Evolutionary conservation across 2,888 invertebrate genomes (phyloP), one percentile per base, ranked within the genome.

Genomic region (Esperia sulphurella): DNA sequence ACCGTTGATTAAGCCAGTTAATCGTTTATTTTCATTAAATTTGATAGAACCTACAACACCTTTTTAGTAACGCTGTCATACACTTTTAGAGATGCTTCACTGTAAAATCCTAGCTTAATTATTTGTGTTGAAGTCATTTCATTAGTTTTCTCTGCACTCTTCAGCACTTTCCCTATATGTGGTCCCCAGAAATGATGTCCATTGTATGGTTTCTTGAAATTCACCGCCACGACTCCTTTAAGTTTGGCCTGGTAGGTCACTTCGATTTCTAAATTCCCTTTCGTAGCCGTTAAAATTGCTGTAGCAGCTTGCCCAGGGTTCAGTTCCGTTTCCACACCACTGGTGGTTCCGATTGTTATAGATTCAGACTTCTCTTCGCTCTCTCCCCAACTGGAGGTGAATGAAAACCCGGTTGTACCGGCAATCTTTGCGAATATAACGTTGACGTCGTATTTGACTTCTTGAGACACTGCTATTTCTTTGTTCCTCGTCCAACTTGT

Each of bases 101-200:
- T 63, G 52, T 78, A 74, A 30, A 71, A 75, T 0, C 80, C 84
- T 21, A 83, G 55, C 41, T 68, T 71, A 1, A 84, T 69, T 0
- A 56, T 69, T 43, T 83, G 78, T 0, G 56, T 53, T 0, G 59
- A 57, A 0, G 57, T 68, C 7, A 68, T 57, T 50, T 77, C 80
- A 43, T 78, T 83, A 0, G 44, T 46, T 14, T 79, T 46, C 1
- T 63, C 69, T 8, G 66, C 79, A 40, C 62, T 65, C 35, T 63
- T 63, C 71, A 85, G 69, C 0, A 84, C 68, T 46, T 67, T 68
- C 3, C 58, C 55, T 8, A 85, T 65, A 1, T 55, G 53, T 0
- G 81, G 83, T 0, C 77, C 81, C 66, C 72, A 81, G 45, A 86
- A 85, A 57, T 84, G 79, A 38, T 86, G 86, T 0, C 74, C 75